Conservation (phyloP, 2,797 vertebrate species). For the Tachyglossus aculeatus region DNA sequence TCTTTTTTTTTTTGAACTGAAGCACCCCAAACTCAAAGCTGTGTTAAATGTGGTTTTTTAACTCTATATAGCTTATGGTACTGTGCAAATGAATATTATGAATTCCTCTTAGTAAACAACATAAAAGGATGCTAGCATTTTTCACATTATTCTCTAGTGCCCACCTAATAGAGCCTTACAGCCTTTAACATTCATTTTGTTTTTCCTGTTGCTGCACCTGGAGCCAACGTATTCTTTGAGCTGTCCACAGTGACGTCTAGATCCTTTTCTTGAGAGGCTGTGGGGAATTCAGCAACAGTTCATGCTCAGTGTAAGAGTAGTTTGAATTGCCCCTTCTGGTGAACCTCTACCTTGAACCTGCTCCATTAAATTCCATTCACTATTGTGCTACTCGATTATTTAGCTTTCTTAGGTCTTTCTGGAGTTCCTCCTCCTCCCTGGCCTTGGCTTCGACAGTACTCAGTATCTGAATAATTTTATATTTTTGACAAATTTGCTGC, state of each 20-base stretch:
- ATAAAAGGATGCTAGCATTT: constrained; percentile 34
- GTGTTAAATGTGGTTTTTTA: constrained; percentile 34
- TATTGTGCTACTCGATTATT: constrained; percentile 6
- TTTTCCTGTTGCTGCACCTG: constrained; percentile 15
- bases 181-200: constrained; percentile 28
- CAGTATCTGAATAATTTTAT: constrained; percentile 16
- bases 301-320: constrained; percentile 42
- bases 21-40: constrained; percentile 28
- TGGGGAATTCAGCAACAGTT: constrained; percentile 60
- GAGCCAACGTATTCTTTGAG: constrained; percentile 54
- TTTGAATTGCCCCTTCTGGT: constrained; percentile 48
- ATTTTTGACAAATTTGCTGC: constrained; percentile 25
- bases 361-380: neutral
- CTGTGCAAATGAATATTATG: no score
- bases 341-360: constrained; percentile 41
- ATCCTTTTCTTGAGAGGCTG: constrained; percentile 53
- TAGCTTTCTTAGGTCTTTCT: constrained; percentile 20
- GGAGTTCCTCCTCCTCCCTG: neutral
- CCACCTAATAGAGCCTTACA: constrained; percentile 37
- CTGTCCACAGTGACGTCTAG: constrained; percentile 27
- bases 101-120: no score
- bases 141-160: constrained; percentile 31
- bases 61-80: no score
- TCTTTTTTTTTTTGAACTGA: constrained; percentile 16
- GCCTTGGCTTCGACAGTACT: constrained; percentile 27